Conservation (phyloP, 2,888 invertebrate species). For the Punctoribates punctum region DNA sequence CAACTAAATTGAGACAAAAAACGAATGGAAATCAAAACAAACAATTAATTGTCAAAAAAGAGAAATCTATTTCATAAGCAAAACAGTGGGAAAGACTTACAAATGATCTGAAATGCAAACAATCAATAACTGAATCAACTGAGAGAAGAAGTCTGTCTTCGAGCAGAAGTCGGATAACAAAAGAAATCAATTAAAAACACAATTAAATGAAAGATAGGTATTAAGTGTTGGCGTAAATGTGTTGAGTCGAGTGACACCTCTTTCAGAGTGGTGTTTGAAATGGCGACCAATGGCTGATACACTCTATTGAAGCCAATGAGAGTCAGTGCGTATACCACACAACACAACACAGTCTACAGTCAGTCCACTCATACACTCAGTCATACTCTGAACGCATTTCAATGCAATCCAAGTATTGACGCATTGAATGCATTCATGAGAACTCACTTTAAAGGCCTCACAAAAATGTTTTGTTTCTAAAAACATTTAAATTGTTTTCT, state of each 20-base stretch:
- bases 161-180: background rate
- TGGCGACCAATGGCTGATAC: conserved; percentile 17
- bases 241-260: conserved; percentile 14
- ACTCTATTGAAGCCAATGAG: background rate
- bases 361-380: background rate
- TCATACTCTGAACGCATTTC: no score
- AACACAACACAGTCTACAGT: background rate
- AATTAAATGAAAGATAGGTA: background rate
- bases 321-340: background rate
- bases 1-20: no score
- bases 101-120: background rate
- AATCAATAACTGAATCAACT: no score
- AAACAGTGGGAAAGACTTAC: background rate
- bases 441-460: no score
- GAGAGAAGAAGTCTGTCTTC: no score
- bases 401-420: conserved; percentile 23
- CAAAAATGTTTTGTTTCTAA: no score
- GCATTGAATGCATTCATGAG: conserved; percentile 4
- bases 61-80: background rate
- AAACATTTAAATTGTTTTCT: background rate
- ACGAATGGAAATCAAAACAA: no score
- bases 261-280: background rate
- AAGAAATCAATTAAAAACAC: background rate
- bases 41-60: background rate
- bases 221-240: conserved; percentile 12